phyloP scores from a whole-genome alignment of 2,797 vertebrate species.

The Sebastes iracundus region DNA sequence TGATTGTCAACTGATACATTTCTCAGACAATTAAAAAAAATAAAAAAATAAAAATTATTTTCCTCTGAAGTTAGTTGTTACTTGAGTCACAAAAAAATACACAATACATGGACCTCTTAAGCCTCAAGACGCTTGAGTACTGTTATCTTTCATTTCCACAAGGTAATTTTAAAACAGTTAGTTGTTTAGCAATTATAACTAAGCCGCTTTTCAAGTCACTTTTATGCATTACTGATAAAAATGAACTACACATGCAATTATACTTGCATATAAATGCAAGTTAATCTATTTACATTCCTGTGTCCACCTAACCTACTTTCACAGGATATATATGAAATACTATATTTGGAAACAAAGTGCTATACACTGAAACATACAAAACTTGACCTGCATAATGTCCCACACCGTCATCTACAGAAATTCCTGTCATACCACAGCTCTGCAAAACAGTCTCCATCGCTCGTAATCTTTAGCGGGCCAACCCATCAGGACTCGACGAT shows the following conservation, averaged over 20 bases:
- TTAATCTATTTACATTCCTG: background rate
- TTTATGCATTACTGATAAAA: background rate
- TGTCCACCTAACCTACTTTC: background rate
- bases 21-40: background rate
- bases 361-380: background rate
- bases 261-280: background rate
- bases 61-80: background rate
- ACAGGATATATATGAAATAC: background rate
- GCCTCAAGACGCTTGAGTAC: background rate
- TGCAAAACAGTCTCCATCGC: background rate
- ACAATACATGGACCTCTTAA: background rate
- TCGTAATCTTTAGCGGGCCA: background rate
- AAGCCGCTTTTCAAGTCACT: background rate
- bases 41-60: background rate
- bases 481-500: background rate
- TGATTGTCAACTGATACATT: background rate
- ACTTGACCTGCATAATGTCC: slow-evolving; percentile 1
- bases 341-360: background rate
- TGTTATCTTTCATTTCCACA: background rate
- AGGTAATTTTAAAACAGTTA: background rate
- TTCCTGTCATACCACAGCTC: background rate
- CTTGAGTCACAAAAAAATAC: background rate
- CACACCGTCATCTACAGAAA: background rate
- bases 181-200: background rate
- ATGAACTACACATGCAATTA: too few species aligned